phyloP scores from a whole-genome alignment of 2,113 vertebrate species.

The Burhinus oedicnemus region DNA sequence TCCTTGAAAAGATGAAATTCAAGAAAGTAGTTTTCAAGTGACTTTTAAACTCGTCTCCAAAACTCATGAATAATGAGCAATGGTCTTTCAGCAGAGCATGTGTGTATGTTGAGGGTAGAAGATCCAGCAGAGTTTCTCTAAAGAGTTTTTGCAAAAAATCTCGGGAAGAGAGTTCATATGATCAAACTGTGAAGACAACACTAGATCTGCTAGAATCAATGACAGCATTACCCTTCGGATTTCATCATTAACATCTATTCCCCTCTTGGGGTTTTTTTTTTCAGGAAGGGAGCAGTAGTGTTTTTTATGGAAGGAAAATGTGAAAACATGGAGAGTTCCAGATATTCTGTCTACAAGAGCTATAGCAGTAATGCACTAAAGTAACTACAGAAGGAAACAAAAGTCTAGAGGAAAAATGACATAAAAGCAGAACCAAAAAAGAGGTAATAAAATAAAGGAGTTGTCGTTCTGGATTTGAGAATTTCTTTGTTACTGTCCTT shows the following conservation, averaged over 20 bases:
- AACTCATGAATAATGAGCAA: neutral
- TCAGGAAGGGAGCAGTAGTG: neutral
- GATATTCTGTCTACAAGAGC: neutral
- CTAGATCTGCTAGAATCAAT: neutral
- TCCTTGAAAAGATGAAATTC: neutral
- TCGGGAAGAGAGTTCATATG: neutral
- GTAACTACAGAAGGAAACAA: neutral
- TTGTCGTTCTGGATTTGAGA: neutral
- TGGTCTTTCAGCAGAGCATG: neutral
- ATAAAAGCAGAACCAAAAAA: neutral
- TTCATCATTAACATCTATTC: neutral
- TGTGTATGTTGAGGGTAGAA: neutral
- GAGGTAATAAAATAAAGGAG: neutral
- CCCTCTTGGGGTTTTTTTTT: neutral
- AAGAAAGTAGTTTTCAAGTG: neutral
- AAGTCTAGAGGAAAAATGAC: constrained; percentile 2
- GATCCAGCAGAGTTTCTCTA: neutral
- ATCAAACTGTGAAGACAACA: neutral
- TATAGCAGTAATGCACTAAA: neutral
- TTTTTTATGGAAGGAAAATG: neutral
- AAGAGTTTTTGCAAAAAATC: neutral
- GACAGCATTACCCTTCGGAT: neutral
- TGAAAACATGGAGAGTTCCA: neutral
- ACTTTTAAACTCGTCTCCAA: neutral
- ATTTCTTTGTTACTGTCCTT: neutral